Evolutionary conservation across 2,113 vertebrate genomes (phyloP).

Genomic region (Noturus placidus): DNA sequence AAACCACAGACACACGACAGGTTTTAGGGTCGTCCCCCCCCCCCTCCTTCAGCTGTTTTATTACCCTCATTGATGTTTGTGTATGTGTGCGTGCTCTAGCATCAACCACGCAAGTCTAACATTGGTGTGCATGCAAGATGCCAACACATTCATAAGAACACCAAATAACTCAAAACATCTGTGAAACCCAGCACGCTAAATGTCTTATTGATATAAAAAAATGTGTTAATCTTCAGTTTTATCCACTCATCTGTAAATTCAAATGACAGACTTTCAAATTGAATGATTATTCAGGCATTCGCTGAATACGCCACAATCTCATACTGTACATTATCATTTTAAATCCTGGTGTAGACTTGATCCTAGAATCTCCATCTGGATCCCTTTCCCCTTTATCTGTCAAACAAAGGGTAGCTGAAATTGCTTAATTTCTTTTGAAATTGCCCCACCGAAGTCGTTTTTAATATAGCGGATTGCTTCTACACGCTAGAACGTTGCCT

Average conservation of each 20-base stretch:
- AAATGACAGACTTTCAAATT: not conserved
- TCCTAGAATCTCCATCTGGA: not conserved
- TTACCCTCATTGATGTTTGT: no score
- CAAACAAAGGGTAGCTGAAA: not conserved
- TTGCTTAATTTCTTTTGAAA: not conserved
- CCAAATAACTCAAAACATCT: not conserved
- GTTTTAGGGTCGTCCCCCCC: not conserved
- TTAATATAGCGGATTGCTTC: not conserved
- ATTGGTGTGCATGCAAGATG: not conserved
- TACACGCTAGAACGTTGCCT: not conserved
- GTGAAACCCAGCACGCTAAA: not conserved
- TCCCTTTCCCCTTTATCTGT: not conserved
- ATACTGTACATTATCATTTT: not conserved
- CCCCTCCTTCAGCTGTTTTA: not conserved
- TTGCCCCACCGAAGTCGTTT: not conserved
- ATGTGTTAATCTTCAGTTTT: not conserved
- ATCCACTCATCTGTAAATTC: not conserved
- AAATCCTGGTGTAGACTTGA: not conserved
- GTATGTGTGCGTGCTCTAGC: not conserved
- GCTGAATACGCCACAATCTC: not conserved
- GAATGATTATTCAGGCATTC: not conserved
- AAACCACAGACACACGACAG: not conserved
- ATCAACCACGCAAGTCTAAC: not conserved
- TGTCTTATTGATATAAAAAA: not conserved
- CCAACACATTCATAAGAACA: not conserved